Evolutionary conservation across 2,113 vertebrate genomes (phyloP).

Genomic region (Datnioides undecimradiatus): DNA sequence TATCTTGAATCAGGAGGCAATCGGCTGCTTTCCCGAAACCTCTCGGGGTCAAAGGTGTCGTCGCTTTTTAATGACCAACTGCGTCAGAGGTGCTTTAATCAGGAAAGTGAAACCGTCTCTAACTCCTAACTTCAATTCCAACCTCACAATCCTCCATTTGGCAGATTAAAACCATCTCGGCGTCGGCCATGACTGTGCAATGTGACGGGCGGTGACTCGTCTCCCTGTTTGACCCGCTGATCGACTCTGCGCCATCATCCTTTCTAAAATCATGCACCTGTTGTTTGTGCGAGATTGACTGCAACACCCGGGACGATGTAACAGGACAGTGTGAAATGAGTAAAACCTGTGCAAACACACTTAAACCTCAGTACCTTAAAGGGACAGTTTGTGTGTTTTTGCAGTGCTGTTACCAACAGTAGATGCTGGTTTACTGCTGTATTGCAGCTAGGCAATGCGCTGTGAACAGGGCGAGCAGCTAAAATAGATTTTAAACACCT

Average conservation of each 20-base stretch:
- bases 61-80: slow-evolving; percentile 11
- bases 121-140: neutral
- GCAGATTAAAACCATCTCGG: neutral
- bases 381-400: no score
- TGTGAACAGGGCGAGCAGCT: no score
- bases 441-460: no score
- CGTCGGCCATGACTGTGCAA: neutral
- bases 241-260: slow-evolving; percentile 1
- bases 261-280: no score
- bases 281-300: no score
- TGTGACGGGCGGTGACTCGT: neutral
- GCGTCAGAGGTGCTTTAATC: slow-evolving; percentile 16
- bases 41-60: slow-evolving; percentile 64
- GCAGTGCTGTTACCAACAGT: no score
- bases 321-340: no score
- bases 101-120: neutral
- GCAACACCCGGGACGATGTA: no score
- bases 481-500: no score
- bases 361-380: no score
- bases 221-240: slow-evolving; percentile 1
- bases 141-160: neutral
- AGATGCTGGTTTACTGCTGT: no score
- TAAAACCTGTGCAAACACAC: no score
- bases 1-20: slow-evolving; percentile 51
- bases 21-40: slow-evolving; percentile 31